Evolutionary conservation across 2,888 invertebrate species (phyloP), one percentile per base, ranked within the genome.

Genomic region (Petrolisthes cinctipes): DNA sequence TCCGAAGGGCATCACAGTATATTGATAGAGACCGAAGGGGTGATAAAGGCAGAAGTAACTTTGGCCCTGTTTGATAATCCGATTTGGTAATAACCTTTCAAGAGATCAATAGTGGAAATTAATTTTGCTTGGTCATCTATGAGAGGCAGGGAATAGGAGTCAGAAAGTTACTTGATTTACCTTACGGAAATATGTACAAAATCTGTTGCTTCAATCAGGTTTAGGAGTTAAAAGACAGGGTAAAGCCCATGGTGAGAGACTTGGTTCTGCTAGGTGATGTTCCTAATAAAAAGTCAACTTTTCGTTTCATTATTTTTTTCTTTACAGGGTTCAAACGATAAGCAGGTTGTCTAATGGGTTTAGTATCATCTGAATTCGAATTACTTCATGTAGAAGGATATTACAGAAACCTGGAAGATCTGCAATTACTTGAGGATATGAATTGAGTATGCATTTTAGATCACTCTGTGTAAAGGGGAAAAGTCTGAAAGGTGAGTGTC

Each of bases 191-290:
- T 81, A n/a, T 0, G 81, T 61, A 23, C 81, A 81, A 20, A 81
- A 61, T 17, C 61, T 9, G 14, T 7, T 6, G 11, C 9, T 5
- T 17, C 81, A 57, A 66, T 66, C 81, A 11, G 57, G 9, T 61
- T 81, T 81, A 1, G 66, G 66, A 20, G 61, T 14, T 61, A 61
- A 61, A 20, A 83, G 14, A 54, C 83, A 83, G 71, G 75, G 73
- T 14, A 75, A 83, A 23, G 83, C 73, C 83, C 83, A 83, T 11
- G 83, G 73, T 6, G 71, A 73, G 0, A 37, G n/a, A 73, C 83
- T 83, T 0, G 83, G 54, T n/a, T 56, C 51, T 53, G 73, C 83
- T 9, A 83, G 17, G 20, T n/a, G 11, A 11, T 83, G n/a, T 37
- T 9, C 17, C 2, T 9, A 83, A 5, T 1, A 83, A 14, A 11